Conservation (phyloP, 2,797 vertebrate species). For the Coluber constrictor region DNA sequence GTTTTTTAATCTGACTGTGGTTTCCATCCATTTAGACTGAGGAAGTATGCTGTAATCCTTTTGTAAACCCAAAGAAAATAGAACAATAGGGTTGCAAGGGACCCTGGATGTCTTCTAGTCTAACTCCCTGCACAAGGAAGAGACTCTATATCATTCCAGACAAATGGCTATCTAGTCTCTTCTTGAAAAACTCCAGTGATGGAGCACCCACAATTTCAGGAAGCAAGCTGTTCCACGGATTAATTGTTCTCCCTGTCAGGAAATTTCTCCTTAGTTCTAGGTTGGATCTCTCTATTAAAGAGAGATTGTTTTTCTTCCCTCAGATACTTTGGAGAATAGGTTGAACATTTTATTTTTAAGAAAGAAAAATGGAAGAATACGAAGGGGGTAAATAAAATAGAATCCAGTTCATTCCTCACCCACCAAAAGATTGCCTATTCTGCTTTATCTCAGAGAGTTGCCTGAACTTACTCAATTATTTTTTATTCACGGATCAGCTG, state of each 20-base stretch:
- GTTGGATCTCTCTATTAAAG: not conserved
- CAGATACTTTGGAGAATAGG: not conserved
- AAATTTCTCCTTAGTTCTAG: not conserved
- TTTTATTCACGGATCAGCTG: not conserved
- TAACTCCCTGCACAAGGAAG: too few species aligned
- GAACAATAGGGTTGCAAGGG: too few species aligned
- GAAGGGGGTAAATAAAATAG: not conserved
- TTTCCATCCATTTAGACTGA: not conserved
- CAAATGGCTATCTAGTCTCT: not conserved
- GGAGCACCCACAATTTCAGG: not conserved
- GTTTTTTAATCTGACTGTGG: too few species aligned
- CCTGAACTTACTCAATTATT: not conserved
- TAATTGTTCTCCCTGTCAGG: too few species aligned
- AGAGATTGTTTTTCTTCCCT: not conserved
- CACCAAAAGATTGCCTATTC: not conserved
- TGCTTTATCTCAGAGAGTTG: not conserved
- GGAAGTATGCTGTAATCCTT: not conserved
- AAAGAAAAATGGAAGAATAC: not conserved
- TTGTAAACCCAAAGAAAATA: not conserved
- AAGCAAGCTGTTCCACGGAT: too few species aligned
- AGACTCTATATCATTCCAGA: not conserved
- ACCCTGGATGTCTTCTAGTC: too few species aligned
- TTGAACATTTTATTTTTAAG: not conserved
- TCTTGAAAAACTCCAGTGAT: not conserved
- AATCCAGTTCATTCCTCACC: not conserved